Evolutionary conservation across 1,140 invertebrate species (phyloP), one percentile per base, ranked within the genome.

Genomic region (Diorhabda carinulata): DNA sequence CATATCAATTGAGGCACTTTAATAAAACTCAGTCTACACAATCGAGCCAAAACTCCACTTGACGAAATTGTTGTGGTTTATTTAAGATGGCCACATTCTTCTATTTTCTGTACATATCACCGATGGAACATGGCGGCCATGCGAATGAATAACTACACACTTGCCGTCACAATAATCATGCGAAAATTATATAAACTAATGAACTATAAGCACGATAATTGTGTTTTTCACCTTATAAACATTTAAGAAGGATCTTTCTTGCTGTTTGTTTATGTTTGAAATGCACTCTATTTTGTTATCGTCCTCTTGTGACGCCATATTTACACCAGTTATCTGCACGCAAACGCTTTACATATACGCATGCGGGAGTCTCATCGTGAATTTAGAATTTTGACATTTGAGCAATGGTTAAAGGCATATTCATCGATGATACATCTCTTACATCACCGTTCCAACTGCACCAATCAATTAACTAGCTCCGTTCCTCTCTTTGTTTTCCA

Each of bases 241-340:
- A 68, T 74, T 76, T 73, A 77, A 67, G 76, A 76, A 74, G 76
- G 73, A 76, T 77, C 66, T 74, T 75, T 79, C 75, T 74, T 70
- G 74, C 25, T 77, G 75, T 72, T 75, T 77, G 76, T 75, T 76
- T 76, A 78, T 70, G 71, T 79, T 75, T 70, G 70, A 68, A 70
- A 67, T 72, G 75, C 72, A 74, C 70, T 73, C 72, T 67, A 76
- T 72, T 76, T 76, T 79, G 73, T 80, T 80, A 78, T 78, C 76
- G 72, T 75, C 79, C 69, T 77, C 77, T 67, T 75, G 70, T 67
- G 76, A 76, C 76, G 78, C 79, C 79, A 81, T 81, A 78, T 80
- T 81, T 78, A 78, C 77, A 78, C 75, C 74, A 78, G 72, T 76
- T 76, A 76, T 67, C 68, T 73, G 69, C 76, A 77, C 74, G 76